Percentiles rank a stretch among this genome's conserved stretches.
These are phyloP conservation scores for Cosmia pyralina DNA, from an alignment of 2,888 invertebrate species.

Conservation along the genomic window DNA sequence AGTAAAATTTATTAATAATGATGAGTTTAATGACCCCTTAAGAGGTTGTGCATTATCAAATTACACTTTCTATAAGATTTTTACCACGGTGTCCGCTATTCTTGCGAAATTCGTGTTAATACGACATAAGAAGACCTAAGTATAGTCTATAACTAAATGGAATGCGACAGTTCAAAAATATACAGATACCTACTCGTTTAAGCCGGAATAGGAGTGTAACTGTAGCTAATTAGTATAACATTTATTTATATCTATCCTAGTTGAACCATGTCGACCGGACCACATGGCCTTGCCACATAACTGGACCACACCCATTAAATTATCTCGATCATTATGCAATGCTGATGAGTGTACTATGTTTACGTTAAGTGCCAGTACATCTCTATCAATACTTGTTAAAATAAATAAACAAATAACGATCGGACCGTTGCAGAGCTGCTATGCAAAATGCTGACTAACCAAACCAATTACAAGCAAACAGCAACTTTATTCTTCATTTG, in stretches of 20 bases:
- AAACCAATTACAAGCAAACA: not conserved
- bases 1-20: no score
- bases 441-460: constrained; percentile 21
- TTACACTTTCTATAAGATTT: no score
- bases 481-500: not conserved
- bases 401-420: constrained; percentile 51
- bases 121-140: no score
- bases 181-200: no score
- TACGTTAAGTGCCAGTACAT: constrained; percentile 25
- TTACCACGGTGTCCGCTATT: no score
- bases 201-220: not conserved
- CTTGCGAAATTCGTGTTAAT: no score
- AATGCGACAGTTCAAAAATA: not conserved
- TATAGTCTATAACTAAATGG: no score
- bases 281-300: constrained; percentile 52
- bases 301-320: constrained; percentile 50
- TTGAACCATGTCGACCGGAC: not conserved
- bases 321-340: constrained; percentile 48
- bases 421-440: not conserved
- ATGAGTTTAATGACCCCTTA: no score
- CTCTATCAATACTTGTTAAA: constrained; percentile 40
- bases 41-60: no score
- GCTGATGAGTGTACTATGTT: constrained; percentile 26
- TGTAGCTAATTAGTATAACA: not conserved
- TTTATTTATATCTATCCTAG: not conserved